Conservation (phyloP, 2,888 invertebrate species). For the Caenorhabditis doughertyi region DNA sequence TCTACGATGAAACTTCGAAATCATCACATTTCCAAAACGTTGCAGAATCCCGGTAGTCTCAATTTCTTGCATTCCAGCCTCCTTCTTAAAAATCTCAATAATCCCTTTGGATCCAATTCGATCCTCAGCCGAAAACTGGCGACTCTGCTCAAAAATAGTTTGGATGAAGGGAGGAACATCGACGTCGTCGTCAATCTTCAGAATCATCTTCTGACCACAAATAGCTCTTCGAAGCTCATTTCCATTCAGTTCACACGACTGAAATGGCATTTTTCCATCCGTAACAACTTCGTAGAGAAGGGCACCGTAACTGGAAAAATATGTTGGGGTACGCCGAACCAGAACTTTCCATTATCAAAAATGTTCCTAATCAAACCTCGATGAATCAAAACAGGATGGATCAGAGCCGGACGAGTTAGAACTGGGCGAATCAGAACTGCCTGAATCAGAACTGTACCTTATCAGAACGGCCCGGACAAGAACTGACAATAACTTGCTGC, state of each 20-base stretch:
- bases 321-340: too few species aligned
- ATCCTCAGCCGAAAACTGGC: conserved; percentile 30
- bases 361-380: too few species aligned
- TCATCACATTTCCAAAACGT: too few species aligned
- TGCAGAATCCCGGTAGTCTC: too few species aligned
- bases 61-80: conserved; percentile 2
- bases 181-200: conserved; percentile 8
- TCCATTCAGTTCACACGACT: conserved; percentile 28
- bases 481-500: too few species aligned
- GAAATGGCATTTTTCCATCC: conserved; percentile 61
- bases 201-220: conserved; percentile 9
- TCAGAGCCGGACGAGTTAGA: too few species aligned
- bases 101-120: conserved; percentile 22
- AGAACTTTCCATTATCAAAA: too few species aligned
- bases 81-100: conserved; percentile 45
- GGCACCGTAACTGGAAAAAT: conserved; percentile 57
- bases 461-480: too few species aligned
- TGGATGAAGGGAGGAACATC: conserved; percentile 20
- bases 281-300: conserved; percentile 64
- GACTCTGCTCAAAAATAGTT: conserved; percentile 35
- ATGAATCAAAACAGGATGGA: too few species aligned
- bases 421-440: too few species aligned
- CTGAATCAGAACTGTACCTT: too few species aligned
- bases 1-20: too few species aligned
- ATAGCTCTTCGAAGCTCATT: conserved; percentile 54